A percentile compares a stretch with the other conserved stretches of the same genome.
Conservation (phyloP, 2,113 vertebrate genomes). For the Phocoena sinus region DNA sequence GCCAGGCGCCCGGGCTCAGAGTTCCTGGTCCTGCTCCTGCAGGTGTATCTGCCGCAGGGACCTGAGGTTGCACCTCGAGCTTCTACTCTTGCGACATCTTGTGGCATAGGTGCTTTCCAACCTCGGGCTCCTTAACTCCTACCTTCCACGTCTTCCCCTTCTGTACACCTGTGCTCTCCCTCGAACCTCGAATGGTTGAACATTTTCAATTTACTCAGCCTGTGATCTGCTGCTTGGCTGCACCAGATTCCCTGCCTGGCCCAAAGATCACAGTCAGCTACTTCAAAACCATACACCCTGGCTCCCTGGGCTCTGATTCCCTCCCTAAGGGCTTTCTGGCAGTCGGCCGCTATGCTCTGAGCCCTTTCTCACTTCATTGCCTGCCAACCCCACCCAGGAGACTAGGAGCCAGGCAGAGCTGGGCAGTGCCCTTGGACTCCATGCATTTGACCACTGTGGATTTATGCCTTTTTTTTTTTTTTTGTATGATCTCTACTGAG, state of each 20-base stretch:
- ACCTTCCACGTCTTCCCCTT: not conserved
- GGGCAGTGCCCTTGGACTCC: not conserved
- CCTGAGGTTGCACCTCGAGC: not conserved
- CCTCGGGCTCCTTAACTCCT: not conserved
- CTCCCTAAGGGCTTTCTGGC: not conserved
- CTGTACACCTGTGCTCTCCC: not conserved
- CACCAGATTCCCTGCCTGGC: not conserved
- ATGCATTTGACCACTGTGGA: not conserved
- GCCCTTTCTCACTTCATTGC: not conserved
- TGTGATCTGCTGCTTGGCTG: not conserved
- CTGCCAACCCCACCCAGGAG: not conserved
- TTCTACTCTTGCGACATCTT: not conserved
- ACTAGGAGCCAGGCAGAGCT: not conserved
- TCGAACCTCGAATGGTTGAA: not conserved
- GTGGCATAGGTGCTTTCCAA: not conserved
- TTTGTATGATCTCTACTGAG: not conserved
- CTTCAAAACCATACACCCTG: not conserved
- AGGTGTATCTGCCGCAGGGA: not conserved
- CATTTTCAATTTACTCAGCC: not conserved
- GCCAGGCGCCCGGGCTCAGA: fast-evolving
- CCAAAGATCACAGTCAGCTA: not conserved
- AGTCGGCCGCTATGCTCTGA: fast-evolving
- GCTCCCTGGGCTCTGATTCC: not conserved
- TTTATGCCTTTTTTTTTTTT: not conserved
- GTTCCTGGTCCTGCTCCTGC: not conserved